Evolutionary conservation across 2,888 invertebrate genomes (phyloP).

Genomic region (Prosapia bicincta): DNA sequence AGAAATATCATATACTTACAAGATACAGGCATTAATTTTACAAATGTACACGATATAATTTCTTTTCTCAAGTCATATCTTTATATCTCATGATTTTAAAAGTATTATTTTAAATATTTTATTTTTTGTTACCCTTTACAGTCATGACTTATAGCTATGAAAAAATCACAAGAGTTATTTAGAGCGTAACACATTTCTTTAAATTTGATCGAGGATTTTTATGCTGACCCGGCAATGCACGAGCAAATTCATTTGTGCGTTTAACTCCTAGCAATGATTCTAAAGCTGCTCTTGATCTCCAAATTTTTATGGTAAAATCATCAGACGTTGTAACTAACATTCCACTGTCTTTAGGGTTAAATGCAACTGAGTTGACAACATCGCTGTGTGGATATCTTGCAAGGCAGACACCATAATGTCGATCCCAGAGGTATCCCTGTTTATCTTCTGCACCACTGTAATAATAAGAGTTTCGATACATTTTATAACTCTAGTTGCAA

Average conservation of each 20-base stretch:
- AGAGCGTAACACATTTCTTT: slow-evolving; percentile 20
- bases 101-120: not conserved
- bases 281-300: slow-evolving; percentile 35
- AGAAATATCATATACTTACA: no score
- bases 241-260: slow-evolving; percentile 8
- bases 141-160: not conserved
- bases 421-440: slow-evolving; percentile 80
- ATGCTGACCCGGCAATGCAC: slow-evolving; percentile 21
- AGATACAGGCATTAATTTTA: no score
- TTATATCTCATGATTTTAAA: no score
- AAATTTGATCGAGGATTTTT: slow-evolving; percentile 13
- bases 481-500: no score
- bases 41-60: no score
- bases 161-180: not conserved
- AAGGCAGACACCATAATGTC: slow-evolving; percentile 75
- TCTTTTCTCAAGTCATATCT: no score
- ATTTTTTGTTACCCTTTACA: not conserved
- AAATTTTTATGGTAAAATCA: slow-evolving; percentile 67
- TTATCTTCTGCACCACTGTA: slow-evolving; percentile 78
- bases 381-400: slow-evolving; percentile 71
- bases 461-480: no score
- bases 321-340: slow-evolving; percentile 82
- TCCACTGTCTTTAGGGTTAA: slow-evolving; percentile 75
- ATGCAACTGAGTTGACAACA: slow-evolving; percentile 82
- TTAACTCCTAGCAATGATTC: slow-evolving; percentile 15